phyloP scores from a whole-genome alignment of 1,140 invertebrate genomes.

The Tetramorium alpestre region DNA sequence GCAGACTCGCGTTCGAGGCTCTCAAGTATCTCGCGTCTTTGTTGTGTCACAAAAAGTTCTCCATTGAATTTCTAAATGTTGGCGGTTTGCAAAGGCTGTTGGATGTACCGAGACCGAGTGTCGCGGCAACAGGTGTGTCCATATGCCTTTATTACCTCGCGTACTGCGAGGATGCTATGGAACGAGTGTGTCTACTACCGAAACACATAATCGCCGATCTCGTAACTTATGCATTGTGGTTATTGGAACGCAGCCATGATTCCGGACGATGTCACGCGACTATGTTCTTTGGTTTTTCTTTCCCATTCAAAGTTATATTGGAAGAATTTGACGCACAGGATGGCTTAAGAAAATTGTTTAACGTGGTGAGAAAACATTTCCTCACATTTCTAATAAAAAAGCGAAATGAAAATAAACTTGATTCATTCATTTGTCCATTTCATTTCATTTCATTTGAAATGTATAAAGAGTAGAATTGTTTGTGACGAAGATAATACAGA shows the following conservation, averaged over 20 bases:
- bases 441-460: background rate
- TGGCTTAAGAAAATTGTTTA: conserved; percentile 96
- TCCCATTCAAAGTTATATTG: conserved; percentile 96
- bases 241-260: conserved; percentile 98
- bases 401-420: background rate
- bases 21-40: conserved; percentile 96
- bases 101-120: conserved; percentile 95
- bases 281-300: conserved; percentile 98
- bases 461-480: background rate
- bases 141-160: conserved; percentile 98
- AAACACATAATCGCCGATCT: conserved; percentile 92
- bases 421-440: background rate
- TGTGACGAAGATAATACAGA: background rate
- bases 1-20: conserved; percentile 97
- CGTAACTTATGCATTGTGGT: conserved; percentile 95
- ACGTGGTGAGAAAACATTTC: conserved; percentile 89
- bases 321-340: conserved; percentile 97
- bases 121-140: conserved; percentile 97
- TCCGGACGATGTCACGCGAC: conserved; percentile 98
- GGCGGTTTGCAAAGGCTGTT: conserved; percentile 94
- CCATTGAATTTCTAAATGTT: conserved; percentile 96
- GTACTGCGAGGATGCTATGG: conserved; percentile 99
- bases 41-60: conserved; percentile 99
- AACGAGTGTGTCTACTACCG: conserved; percentile 95
- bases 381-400: no score